Conservation (phyloP, 2,797 vertebrate genomes). For the Clarias fuscus region DNA sequence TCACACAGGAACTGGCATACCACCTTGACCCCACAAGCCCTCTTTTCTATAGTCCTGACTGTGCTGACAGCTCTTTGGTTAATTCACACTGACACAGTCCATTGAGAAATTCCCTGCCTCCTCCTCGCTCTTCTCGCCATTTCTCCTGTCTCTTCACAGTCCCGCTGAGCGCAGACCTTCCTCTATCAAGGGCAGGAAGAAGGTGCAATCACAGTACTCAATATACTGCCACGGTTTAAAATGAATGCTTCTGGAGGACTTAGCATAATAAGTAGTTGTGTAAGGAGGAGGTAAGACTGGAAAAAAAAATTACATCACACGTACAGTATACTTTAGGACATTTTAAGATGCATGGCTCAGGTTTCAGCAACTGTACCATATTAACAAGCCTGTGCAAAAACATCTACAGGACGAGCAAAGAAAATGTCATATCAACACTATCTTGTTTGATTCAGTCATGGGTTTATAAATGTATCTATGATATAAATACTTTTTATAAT, state of each 20-base stretch:
- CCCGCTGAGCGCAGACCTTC: conserved; percentile 31
- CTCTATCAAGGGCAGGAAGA: conserved; percentile 40
- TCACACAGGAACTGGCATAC: conserved; percentile 57
- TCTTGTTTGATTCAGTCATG: background rate
- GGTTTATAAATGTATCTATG: background rate
- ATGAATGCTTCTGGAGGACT: conserved; percentile 5
- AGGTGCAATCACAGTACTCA: background rate
- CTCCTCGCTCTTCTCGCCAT: conserved; percentile 30
- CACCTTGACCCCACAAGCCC: conserved; percentile 57
- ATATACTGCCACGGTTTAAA: background rate
- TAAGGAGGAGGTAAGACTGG: background rate
- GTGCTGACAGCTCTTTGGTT: conserved; percentile 54
- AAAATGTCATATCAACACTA: too few species aligned
- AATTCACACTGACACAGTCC: conserved; percentile 53
- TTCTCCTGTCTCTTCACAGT: conserved; percentile 35
- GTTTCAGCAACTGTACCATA: background rate
- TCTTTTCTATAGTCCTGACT: conserved; percentile 50
- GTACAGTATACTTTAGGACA: background rate
- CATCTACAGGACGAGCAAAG: background rate
- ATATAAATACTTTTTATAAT: background rate
- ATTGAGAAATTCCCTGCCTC: conserved; percentile 49
- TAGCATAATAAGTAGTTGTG: conserved; percentile 1
- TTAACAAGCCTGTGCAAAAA: background rate
- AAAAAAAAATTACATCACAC: background rate
- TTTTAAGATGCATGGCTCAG: background rate